Evolutionary conservation across 64 coral and sea anemone genomes (phyloP).

Genomic region (Montipora efflorescens): DNA sequence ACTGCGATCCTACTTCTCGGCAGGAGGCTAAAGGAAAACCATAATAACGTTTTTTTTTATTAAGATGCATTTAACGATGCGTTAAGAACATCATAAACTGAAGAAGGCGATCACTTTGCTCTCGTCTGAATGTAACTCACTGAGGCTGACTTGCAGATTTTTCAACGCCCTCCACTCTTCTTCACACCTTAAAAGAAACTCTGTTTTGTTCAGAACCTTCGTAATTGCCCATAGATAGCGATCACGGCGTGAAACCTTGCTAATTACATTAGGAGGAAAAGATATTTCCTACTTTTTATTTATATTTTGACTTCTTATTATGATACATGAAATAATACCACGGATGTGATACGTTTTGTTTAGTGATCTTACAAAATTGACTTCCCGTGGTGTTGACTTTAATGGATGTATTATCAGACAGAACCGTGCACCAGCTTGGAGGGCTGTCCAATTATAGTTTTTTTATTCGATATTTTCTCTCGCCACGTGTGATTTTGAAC

Average conservation of each 20-base stretch:
- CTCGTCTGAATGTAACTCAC: not conserved
- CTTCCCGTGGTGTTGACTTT: conserved; percentile 41
- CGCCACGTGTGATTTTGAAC: conserved; percentile 24
- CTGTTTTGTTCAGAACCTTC: not conserved
- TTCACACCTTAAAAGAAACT: not conserved
- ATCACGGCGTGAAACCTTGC: conserved; percentile 29
- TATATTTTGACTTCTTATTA: conserved; percentile 58
- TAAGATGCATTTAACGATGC: conserved; percentile 46
- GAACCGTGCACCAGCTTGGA: not conserved
- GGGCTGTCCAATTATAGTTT: conserved; percentile 35
- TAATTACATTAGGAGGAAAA: conserved; percentile 44
- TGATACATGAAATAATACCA: conserved; percentile 63
- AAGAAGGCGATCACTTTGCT: conserved; percentile 18
- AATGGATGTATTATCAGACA: conserved; percentile 31
- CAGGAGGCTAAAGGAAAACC: conserved; percentile 18
- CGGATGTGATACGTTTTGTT: conserved; percentile 60
- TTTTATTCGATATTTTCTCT: conserved; percentile 4
- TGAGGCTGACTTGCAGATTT: not conserved
- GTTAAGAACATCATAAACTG: conserved; percentile 36
- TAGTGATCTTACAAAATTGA: conserved; percentile 49
- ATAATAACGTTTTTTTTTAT: conserved; percentile 39
- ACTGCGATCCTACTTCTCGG: conserved; percentile 13
- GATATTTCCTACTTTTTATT: conserved; percentile 13
- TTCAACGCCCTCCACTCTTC: not conserved
- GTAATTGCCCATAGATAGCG: conserved; percentile 12